Conservation (phyloP, 1,140 invertebrate species). For the Drosophila fuyamai region DNA sequence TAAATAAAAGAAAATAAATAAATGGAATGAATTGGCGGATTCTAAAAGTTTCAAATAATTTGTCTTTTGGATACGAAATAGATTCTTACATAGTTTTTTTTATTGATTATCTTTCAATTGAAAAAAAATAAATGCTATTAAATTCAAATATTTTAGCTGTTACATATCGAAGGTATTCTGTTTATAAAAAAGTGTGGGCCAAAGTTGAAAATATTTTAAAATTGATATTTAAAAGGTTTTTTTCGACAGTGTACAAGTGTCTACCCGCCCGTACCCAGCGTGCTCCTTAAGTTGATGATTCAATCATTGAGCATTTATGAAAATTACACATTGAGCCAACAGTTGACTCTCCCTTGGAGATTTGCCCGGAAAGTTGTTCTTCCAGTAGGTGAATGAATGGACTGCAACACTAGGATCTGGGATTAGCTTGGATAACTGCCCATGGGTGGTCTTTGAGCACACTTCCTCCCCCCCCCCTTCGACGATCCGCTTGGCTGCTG, state of each 20-base stretch:
- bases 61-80: no score
- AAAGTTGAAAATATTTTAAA: no score
- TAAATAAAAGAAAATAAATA: no score
- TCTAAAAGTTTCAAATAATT: no score
- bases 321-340: slow-evolving; percentile 48
- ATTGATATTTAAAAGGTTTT: neutral
- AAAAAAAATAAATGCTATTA: no score
- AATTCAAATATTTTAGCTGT: no score
- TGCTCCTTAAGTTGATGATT: slow-evolving; percentile 52
- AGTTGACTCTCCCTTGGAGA: slow-evolving; percentile 19
- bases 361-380: slow-evolving; percentile 7
- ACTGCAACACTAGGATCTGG: slow-evolving; percentile 12
- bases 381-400: slow-evolving; percentile 8
- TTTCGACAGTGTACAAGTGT: slow-evolving; percentile 1
- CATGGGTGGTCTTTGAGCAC: slow-evolving; percentile 27
- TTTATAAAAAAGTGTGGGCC: no score
- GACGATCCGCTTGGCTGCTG: slow-evolving; percentile 4
- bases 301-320: slow-evolving; percentile 60
- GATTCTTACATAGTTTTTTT: no score
- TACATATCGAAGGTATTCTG: no score
- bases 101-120: no score
- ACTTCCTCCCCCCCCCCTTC: neutral
- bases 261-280: neutral
- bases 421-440: slow-evolving; percentile 17
- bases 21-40: no score